Conservation (phyloP, 2,888 invertebrate species). For the Sinopyrophorus schimmeli region DNA sequence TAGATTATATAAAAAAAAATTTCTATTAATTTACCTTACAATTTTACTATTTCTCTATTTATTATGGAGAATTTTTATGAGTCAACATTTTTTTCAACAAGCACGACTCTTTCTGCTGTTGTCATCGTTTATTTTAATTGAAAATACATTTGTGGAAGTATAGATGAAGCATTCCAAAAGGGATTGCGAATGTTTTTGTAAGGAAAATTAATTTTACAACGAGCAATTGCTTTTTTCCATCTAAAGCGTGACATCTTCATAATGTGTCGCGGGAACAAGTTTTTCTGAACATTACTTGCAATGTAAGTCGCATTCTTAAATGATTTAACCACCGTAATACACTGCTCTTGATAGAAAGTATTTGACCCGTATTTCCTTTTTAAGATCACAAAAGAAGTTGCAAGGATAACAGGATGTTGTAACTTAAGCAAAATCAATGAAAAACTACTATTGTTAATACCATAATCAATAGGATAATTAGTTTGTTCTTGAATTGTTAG, state of each 20-base stretch:
- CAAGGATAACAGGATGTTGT: conserved; percentile 23
- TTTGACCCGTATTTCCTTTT: conserved; percentile 28
- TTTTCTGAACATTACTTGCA: conserved; percentile 20
- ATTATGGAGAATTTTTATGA: too few species aligned
- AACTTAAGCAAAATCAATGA: conserved; percentile 13
- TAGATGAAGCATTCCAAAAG: too few species aligned
- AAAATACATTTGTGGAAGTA: too few species aligned
- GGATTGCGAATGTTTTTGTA: too few species aligned
- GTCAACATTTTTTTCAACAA: too few species aligned
- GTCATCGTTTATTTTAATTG: too few species aligned
- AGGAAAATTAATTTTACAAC: background rate
- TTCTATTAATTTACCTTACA: too few species aligned
- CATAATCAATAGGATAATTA: conserved; percentile 2
- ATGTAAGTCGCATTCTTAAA: conserved; percentile 26
- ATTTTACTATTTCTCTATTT: too few species aligned
- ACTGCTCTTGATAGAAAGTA: conserved; percentile 13
- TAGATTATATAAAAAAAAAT: too few species aligned
- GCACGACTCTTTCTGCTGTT: too few species aligned
- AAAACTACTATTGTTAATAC: conserved; percentile 5
- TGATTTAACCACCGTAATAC: conserved; percentile 19
- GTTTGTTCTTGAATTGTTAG: too few species aligned
- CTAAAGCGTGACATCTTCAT: conserved; percentile 21
- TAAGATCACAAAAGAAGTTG: conserved; percentile 17
- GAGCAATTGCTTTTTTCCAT: background rate
- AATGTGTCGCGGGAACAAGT: conserved; percentile 19